Evolutionary conservation across 2,797 vertebrate genomes (phyloP), one percentile per base, ranked within the genome.

Genomic region (Linurgus olivaceus): DNA sequence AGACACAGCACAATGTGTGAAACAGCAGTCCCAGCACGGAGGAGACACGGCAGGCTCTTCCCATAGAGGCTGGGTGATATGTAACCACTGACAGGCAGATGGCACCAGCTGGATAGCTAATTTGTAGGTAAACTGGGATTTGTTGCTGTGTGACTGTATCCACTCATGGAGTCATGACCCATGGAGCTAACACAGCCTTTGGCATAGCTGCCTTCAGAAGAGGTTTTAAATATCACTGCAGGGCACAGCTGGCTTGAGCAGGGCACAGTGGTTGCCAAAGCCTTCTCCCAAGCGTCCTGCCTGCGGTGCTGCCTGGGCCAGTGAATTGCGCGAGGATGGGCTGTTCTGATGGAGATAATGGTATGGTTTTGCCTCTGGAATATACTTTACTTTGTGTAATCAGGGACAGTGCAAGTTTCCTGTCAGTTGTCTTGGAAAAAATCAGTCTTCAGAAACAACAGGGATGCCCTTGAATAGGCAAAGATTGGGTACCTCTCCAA

Each of bases 91-190:
- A 75, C 94, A 94, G 96, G 91, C 96, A 96, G 94, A 95, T 96
- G 96, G 96, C 94, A 94, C 95, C 96, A 95, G 89, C 91, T 96
- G 94, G 94, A 95, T 93, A 88, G 80, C 89, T 72, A 90, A 94
- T 94, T 94, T 90, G 70, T 93, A 86, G 76, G 66, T 95, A 88
- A 91, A 94, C 18, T 83, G 91, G 85, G 85, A 86, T 94, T 91
- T 93, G 89, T 75, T 66, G 67, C 84, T 83, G 26, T 61, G 10
- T 35, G 79, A 48, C 66, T 1, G 0, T 63, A 58, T 28, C 58
- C 40, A 8, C 31, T 71, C 37, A 11, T 35, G 88, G 86, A 67
- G 52, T 57, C 2, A 3, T 63, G 80, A 54, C 77, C 63, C 29
- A 4, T 20, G 35, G 92, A 54, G 76, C 50, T 68, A 57, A 71